Evolutionary conservation across 2,797 vertebrate genomes (phyloP), one percentile per base, ranked within the genome.

Genomic region (Margarornis squamiger): DNA sequence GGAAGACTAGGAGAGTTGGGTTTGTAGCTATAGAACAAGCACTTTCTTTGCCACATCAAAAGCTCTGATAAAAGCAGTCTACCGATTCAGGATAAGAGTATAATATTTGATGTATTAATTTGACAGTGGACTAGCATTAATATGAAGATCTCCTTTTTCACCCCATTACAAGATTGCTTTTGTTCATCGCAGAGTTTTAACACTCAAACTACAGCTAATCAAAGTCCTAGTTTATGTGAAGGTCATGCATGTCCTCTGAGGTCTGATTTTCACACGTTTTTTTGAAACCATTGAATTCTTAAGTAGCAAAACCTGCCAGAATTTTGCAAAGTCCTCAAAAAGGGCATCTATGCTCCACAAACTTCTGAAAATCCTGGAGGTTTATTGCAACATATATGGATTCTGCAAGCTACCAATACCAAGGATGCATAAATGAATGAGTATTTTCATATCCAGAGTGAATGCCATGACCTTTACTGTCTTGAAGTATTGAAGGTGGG

Each of bases 41-140:
- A 41, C 63, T 89, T 90, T 82, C 41, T 87, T 77, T 71, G 49
- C 78, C 61, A 91, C 86, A 94, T 95, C 94, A 96, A 90, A 96
- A 95, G 71, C 17, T 0, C 38, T 88, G 80, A 90, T 72, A 95
- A 96, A 97, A 92, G 92, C 71, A 88, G 76, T 71, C 72, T 63
- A 27, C 46, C 48, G 61, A 86, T 78, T 92, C 76, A 65, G 65
- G 63, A 67, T 77, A 74, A 88, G 57, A 91, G 57, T 15, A 19
- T 55, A 57, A 57, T 90, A 91, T 88, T 88, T 95, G 93, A 95
- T 92, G 66, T 36, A 94, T 88, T 95, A 95, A 92, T 96, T 93
- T 96, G 76, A 86, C 86, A 95, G 38, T 12, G 9, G 38, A 46
- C 27, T 88, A 90, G 51, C 68, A 90, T 75, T 78, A 86, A 74